Conservation (phyloP, 2,888 invertebrate species). For the Frankliniella fusca region DNA sequence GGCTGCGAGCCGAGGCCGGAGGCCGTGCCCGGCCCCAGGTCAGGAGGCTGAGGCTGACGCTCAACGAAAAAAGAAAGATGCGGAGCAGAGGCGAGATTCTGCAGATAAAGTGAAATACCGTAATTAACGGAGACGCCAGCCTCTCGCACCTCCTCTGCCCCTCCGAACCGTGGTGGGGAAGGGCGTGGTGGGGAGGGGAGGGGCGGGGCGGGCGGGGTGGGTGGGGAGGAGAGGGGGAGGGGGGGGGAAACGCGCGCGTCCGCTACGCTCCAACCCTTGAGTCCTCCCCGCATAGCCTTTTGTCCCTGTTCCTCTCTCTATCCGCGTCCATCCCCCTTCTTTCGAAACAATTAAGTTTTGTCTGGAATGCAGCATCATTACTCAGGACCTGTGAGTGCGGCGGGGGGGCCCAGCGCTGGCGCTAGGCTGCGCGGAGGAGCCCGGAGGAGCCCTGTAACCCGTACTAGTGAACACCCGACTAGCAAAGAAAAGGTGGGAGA, state of each 20-base stretch:
- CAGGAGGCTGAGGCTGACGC: neutral
- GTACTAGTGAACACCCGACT: too few species aligned
- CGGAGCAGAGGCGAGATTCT: neutral
- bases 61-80: neutral
- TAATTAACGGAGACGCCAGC: neutral
- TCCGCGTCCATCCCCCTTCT: constrained; percentile 1
- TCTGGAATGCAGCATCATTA: constrained; percentile 16
- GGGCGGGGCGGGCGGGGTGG: too few species aligned
- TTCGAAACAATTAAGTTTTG: constrained; percentile 21
- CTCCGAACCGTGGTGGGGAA: neutral
- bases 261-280: neutral
- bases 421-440: too few species aligned
- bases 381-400: neutral
- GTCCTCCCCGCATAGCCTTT: neutral
- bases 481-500: too few species aligned
- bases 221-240: too few species aligned
- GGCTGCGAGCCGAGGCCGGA: neutral
- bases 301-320: neutral
- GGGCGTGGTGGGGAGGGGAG: too few species aligned
- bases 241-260: too few species aligned
- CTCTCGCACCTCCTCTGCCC: neutral
- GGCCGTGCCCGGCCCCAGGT: neutral
- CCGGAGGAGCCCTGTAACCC: too few species aligned
- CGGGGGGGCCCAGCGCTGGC: neutral
- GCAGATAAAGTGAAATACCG: constrained; percentile 11